These are phyloP conservation scores for Lysandra bellargus DNA, from an alignment of 2,888 invertebrate genomes.

Conservation along the genomic window DNA sequence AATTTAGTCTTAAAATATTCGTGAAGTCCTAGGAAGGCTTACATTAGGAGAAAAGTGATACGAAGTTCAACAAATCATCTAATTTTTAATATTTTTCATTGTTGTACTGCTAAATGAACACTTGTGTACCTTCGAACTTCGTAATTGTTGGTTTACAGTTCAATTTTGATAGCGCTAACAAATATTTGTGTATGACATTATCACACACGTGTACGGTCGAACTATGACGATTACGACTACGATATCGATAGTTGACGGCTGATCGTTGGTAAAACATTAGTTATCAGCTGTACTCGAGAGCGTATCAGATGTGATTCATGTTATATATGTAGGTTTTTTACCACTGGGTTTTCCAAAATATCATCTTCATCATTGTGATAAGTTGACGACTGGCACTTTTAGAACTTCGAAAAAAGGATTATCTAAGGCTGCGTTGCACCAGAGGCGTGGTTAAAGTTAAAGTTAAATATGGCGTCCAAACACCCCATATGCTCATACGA, in stretches of 20 bases:
- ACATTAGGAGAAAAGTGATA: too few relatives aligned
- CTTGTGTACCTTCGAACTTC: too few relatives aligned
- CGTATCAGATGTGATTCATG: neutral
- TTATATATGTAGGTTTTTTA: neutral
- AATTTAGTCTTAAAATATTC: too few relatives aligned
- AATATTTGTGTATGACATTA: neutral
- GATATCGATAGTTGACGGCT: neutral
- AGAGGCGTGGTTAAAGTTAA: too few relatives aligned
- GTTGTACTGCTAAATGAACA: too few relatives aligned
- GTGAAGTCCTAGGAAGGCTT: too few relatives aligned
- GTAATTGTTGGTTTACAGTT: neutral
- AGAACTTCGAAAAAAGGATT: neutral
- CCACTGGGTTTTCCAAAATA: neutral
- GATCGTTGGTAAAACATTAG: neutral
- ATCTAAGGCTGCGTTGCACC: too few relatives aligned
- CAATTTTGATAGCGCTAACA: neutral
- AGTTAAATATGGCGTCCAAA: too few relatives aligned
- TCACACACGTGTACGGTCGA: neutral
- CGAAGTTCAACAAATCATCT: too few relatives aligned
- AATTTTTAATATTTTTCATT: too few relatives aligned
- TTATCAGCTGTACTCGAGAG: neutral
- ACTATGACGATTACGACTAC: neutral
- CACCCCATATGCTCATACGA: too few relatives aligned
- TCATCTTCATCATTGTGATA: neutral
- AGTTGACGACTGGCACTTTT: neutral